Base-by-base conservation (phyloP, 2,113 vertebrate genomes). In the Thymallus thymallus region DNA sequence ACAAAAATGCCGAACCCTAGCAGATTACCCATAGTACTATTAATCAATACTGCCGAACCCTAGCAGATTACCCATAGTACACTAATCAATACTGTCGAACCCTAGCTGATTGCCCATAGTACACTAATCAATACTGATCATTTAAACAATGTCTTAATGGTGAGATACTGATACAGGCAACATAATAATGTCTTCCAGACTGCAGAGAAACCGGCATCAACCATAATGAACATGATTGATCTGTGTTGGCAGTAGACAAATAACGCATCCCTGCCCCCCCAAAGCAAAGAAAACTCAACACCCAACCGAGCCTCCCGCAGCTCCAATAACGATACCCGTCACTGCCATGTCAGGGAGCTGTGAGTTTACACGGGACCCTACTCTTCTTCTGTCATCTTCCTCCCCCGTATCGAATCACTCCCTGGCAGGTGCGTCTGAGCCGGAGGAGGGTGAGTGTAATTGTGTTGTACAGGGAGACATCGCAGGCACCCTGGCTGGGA, bases 381-480 rank as follows among this genome's bases (percentile, higher is more conserved):
- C 3, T 22, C 20, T 22, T 60, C 56, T 16, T 60, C 16, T 60
- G 13, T 60, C 16, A 51, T 51, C 48, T 14, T 51, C 16, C 13
- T 51, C 48, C 48, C 1, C 48, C 48, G 10, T 60, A 22, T 60
- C n/a, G 16, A 22, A 60, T 60, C 56, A 60, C 56, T 22, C 56
- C n/a, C 56, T 60, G 56, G 56, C 56, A 60, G 56, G 56, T 60
- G 56, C 2, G n/a, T 60, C n/a, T 60, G 20, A 22, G 16, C 18
- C 9, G n/a, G 56, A 60, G 56, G 56, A n/a, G n/a, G n/a, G 56
- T 9, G n/a, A 60, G 20, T 23, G 56, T 23, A 60, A 60, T 60
- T 60, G 56, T 60, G 56, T 60, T 60, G 56, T 60, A 22, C 56
- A 60, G 56, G 48, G 48, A 51, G 48, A n/a, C 56, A 60, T 60